phyloP scores from a whole-genome alignment of 2,888 invertebrate genomes.

The Leptinotarsa haldemani region DNA sequence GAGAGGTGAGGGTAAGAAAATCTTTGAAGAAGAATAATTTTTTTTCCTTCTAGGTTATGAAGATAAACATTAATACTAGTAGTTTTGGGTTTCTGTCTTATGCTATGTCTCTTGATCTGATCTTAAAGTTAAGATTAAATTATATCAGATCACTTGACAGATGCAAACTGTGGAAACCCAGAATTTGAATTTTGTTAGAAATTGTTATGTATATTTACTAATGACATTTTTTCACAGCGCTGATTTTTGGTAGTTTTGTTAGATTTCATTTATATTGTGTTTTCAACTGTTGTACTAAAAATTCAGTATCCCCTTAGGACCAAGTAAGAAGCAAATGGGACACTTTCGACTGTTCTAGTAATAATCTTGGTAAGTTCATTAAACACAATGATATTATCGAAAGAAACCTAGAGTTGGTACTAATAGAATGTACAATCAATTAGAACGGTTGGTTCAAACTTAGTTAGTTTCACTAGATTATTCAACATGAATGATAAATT shows the following conservation, averaged over 20 bases:
- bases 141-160: neutral
- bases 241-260: slow-evolving; percentile 43
- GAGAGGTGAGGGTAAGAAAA: slow-evolving; percentile 20
- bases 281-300: slow-evolving; percentile 53
- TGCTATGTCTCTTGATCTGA: slow-evolving; percentile 8
- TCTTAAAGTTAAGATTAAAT: neutral
- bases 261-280: slow-evolving; percentile 45
- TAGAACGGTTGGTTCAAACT: too few relatives aligned
- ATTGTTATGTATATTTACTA: slow-evolving; percentile 27
- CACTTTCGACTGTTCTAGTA: slow-evolving; percentile 82
- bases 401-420: neutral
- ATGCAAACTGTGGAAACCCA: neutral
- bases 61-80: neutral
- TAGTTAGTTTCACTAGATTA: too few relatives aligned
- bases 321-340: slow-evolving; percentile 84
- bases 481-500: too few relatives aligned
- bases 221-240: slow-evolving; percentile 52
- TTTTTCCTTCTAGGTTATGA: slow-evolving; percentile 7
- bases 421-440: too few relatives aligned
- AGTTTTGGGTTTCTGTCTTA: slow-evolving; percentile 15
- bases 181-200: neutral
- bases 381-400: slow-evolving; percentile 19
- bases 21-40: neutral
- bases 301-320: slow-evolving; percentile 63
- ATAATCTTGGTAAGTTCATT: slow-evolving; percentile 83